These are phyloP conservation scores for Syngnathus rostellatus DNA, from an alignment of 2,797 vertebrate species.

Conservation along the genomic window DNA sequence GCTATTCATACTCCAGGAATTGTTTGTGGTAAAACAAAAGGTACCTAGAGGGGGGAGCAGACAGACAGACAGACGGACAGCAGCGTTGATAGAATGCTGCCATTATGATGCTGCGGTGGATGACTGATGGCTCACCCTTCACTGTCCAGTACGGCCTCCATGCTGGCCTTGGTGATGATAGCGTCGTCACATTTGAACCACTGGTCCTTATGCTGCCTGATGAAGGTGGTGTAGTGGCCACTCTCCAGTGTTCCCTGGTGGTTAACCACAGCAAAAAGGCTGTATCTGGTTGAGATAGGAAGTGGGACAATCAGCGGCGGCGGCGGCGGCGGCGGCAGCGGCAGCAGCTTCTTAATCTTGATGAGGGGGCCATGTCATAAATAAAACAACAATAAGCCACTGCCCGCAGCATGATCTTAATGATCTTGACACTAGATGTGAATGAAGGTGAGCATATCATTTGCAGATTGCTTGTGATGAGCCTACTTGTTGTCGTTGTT, in stretches of 20 bases:
- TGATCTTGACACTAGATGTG: neutral
- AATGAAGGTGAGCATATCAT: neutral
- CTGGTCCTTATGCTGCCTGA: constrained; percentile 98
- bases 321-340: too few relatives aligned
- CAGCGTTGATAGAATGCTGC: neutral
- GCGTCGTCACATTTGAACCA: constrained; percentile 99
- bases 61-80: too few relatives aligned
- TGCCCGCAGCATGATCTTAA: neutral
- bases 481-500: constrained; percentile 95
- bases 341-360: neutral
- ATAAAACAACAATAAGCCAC: too few relatives aligned
- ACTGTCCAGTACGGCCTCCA: constrained; percentile 95
- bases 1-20: constrained; percentile 90
- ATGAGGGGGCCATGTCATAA: too few relatives aligned
- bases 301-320: neutral
- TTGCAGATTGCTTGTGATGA: neutral
- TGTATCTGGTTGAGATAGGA: constrained; percentile 73
- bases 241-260: constrained; percentile 98
- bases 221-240: constrained; percentile 97
- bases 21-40: constrained; percentile 98
- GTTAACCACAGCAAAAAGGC: constrained; percentile 96
- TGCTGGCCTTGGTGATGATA: constrained; percentile 99
- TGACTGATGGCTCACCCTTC: constrained; percentile 76
- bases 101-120: too few relatives aligned
- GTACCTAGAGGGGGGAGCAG: constrained; percentile 66